Base-by-base conservation (phyloP, 2,113 vertebrate species). In the Tragelaphus imberbis region DNA sequence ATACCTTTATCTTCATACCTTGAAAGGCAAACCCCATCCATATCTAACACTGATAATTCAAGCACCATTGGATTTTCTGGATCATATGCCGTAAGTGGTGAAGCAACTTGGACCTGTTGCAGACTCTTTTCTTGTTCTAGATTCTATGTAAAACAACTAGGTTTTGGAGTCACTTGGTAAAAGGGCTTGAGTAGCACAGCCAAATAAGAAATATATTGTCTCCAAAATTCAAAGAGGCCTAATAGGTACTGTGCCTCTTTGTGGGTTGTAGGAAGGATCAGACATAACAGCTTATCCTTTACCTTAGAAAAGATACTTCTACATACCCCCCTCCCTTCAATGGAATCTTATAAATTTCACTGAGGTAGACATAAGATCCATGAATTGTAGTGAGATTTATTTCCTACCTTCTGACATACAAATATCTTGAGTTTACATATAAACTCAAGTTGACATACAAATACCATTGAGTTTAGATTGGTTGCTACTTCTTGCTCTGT, bases 21-120 rank as follows among this genome's bases (percentile, higher is more conserved):
- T 97, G 82, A 97, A 96, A 94, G 80, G 53, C 71, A 96, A 59
- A 59, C 55, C 40, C 55, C 84, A 59, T 44, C 36, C 55, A 15
- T 30, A 15, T 59, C 25, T 85, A 58, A 16, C 25, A 85, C n/a
- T 59, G 84, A 17, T 25, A 59, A 17, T 44, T 44, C 15, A 85
- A 59, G 36, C 15, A 59, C 36, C 56, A 59, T 30, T n/a, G 21
- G 14, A 27, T 56, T 30, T 84, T 56, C 28, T 75, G 81, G 51
- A 28, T 75, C 63, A 75, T 27, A 49, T 36, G 53, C 23, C 36
- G 3, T 16, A 19, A 58, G 21, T n/a, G 51, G 28, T 27, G n/a
- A 30, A 63, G 81, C 44, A 85, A 53, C 53, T 71, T 47, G 63
- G 30, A 58, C 23, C 28, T 84, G 28, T n/a, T 58, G 9, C 10